Evolutionary conservation across 2,888 invertebrate genomes (phyloP), one percentile per base, ranked within the genome.

Genomic region (Pandemis heparana): DNA sequence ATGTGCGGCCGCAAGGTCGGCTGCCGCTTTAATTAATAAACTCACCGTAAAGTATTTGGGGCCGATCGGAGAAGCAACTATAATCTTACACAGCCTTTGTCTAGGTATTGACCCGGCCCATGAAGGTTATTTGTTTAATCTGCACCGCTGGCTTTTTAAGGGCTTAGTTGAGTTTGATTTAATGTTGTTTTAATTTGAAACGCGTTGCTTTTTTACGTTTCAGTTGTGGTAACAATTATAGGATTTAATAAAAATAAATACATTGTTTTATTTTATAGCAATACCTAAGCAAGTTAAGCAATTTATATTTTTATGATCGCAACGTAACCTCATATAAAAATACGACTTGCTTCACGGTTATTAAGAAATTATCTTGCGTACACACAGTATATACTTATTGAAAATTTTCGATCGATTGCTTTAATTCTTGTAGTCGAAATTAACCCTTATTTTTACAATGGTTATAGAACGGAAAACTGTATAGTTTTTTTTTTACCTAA

Each of bases 41-140:
- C 93, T 91, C 92, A 91, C 90, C 91, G 92, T 94, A 91, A 93
- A 94, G 92, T 92, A 94, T 94, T 92, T 92, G 93, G 94, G 92
- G 91, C 91, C 92, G 93, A 93, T 93, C 87, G 83, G 91, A 90
- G 91, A 89, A 87, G 84, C 90, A 89, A 89, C 90, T 91, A 90
- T 91, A 89, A 92, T 92, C 91, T 91, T 89, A 89, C 88, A 88
- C 88, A 88, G 90, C 89, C 92, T 92, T 93, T 94, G 93, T 93
- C 92, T 94, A 92, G 89, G 89, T 92, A 92, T 92, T 93, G 92
- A 92, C 91, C 93, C 91, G 89, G 81, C 79, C 79, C 81, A 82
- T 82, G 82, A 85, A 85, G 83, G 83, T 85, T 89, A 88, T 89
- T 88, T 87, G 85, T 88, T 84, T 82, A 83, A 81, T 82, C 83